phyloP scores from a whole-genome alignment of 2,797 vertebrate genomes.

The Molossus alvarezi region DNA sequence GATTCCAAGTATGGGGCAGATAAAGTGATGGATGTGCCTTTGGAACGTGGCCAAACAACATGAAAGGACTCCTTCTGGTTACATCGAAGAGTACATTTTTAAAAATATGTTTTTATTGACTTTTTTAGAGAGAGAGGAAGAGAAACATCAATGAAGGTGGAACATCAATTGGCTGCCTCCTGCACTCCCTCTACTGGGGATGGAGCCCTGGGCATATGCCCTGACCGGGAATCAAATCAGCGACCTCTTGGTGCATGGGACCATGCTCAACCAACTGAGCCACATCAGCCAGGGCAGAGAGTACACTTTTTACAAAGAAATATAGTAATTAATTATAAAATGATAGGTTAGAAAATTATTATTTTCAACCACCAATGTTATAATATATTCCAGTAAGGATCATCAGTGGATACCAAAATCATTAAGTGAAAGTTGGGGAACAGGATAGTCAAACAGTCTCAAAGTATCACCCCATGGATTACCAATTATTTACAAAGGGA shows the following conservation, averaged over 20 bases:
- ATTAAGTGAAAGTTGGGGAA: not conserved
- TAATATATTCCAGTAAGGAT: not conserved
- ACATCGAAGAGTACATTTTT: not conserved
- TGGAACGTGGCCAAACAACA: not conserved
- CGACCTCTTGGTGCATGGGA: not conserved
- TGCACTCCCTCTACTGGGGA: not conserved
- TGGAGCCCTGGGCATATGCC: not conserved
- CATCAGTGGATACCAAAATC: not conserved
- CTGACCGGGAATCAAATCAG: not conserved
- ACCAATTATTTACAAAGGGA: not conserved
- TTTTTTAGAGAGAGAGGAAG: not conserved
- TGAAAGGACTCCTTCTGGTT: not conserved
- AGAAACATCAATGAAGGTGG: not conserved
- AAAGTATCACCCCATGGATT: not conserved
- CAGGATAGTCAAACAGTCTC: not conserved
- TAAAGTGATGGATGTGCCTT: not conserved
- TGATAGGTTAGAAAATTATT: not conserved
- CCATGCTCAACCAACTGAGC: not conserved
- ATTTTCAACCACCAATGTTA: not conserved
- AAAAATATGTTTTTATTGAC: not conserved
- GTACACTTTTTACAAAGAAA: not conserved
- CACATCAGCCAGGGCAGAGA: not conserved
- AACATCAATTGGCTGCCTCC: not conserved
- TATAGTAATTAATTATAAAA: not conserved
- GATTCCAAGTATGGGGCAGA: not conserved